A percentile compares a stretch with the other conserved stretches of the same genome.
phyloP scores from a whole-genome alignment of 2,113 vertebrate genomes.

The Todiramphus chloris region DNA sequence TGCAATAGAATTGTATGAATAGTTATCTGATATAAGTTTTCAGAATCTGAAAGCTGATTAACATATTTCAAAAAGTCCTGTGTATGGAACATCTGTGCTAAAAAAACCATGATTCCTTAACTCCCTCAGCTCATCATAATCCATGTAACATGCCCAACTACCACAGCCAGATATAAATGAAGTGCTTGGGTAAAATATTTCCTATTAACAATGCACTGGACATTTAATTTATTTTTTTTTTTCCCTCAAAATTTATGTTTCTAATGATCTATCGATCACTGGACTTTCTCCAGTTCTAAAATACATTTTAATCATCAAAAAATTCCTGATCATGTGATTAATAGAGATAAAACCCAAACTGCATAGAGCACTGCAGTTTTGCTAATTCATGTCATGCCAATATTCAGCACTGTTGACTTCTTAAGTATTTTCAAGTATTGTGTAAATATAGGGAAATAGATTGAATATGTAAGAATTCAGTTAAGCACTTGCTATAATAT shows the following conservation, averaged over 20 bases:
- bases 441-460: not conserved
- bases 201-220: not conserved
- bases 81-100: not conserved
- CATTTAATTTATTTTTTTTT: not conserved
- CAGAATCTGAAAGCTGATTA: not conserved
- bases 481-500: not conserved
- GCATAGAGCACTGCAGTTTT: not conserved
- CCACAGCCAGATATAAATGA: not conserved
- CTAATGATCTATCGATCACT: not conserved
- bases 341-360: not conserved
- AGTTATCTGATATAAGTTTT: not conserved
- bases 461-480: not conserved
- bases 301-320: not conserved
- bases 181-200: not conserved
- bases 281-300: not conserved
- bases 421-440: not conserved
- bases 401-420: not conserved
- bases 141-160: not conserved
- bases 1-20: not conserved
- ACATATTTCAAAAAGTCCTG: not conserved
- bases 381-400: not conserved
- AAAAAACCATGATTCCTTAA: not conserved
- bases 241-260: not conserved
- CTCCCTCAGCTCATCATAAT: not conserved
- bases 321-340: rapidly evolving